These are phyloP conservation scores for Zelostemma sp. DNA, from an alignment of 1,140 invertebrate genomes.

Conservation along the genomic window DNA sequence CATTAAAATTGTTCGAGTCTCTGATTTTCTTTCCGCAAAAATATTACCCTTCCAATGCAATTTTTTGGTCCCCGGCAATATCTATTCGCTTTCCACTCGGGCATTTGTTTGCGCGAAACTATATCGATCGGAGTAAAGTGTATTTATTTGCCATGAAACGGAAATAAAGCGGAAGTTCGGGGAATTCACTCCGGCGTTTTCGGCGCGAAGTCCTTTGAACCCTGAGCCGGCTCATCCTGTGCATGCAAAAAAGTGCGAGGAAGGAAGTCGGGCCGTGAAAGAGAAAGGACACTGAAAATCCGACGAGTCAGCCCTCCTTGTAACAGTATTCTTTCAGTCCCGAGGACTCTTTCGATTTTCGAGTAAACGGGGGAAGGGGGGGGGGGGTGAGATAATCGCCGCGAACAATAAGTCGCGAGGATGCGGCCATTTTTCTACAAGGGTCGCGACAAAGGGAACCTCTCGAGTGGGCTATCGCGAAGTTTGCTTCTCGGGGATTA, in stretches of 20 bases:
- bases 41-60: constrained; percentile 23
- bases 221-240: constrained; percentile 16
- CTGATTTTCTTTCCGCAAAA: constrained; percentile 9
- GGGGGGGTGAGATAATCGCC: constrained; percentile 40
- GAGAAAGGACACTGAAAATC: constrained; percentile 22
- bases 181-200: constrained; percentile 6
- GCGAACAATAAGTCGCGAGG: constrained; percentile 45
- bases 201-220: constrained; percentile 25
- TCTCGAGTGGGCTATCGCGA: constrained; percentile 37
- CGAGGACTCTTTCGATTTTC: constrained; percentile 26
- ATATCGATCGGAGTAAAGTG: background rate
- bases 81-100: constrained; percentile 1
- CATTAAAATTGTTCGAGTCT: too few species aligned
- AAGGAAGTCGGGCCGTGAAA: background rate
- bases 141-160: constrained; percentile 16
- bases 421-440: constrained; percentile 31
- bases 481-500: constrained; percentile 30
- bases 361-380: constrained; percentile 11
- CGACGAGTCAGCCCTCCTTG: constrained; percentile 29
- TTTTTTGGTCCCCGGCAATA: constrained; percentile 1
- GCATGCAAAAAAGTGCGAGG: constrained; percentile 12
- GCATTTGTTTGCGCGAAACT: constrained; percentile 17
- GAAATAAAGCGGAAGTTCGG: constrained; percentile 14
- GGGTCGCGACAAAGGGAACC: constrained; percentile 29
- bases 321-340: constrained; percentile 16